A percentile compares a stretch with the other conserved stretches of the same genome.
Evolutionary conservation across 2,113 vertebrate genomes (phyloP).

Genomic region (Carlito syrichta): DNA sequence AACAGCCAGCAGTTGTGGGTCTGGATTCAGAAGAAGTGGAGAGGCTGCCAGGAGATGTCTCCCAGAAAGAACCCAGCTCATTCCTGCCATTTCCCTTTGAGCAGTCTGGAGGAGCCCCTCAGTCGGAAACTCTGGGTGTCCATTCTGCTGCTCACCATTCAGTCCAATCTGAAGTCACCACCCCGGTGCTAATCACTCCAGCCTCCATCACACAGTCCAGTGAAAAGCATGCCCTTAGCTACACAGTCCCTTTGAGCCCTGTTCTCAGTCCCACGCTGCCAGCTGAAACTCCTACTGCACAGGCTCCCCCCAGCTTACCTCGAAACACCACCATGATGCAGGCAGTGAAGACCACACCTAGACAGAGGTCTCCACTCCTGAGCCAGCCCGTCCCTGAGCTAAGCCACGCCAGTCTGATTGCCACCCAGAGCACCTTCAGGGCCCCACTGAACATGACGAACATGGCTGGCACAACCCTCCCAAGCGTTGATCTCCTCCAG

Average conservation of each 20-base stretch:
- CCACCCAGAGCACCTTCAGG: slow-evolving; percentile 76
- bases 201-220: slow-evolving; percentile 83
- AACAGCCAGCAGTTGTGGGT: slow-evolving; percentile 79
- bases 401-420: slow-evolving; percentile 69
- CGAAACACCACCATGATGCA: slow-evolving; percentile 79
- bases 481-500: slow-evolving; percentile 86
- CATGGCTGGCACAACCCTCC: slow-evolving; percentile 79
- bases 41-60: slow-evolving; percentile 76
- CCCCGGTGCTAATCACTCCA: slow-evolving; percentile 83
- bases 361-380: slow-evolving; percentile 87
- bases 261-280: slow-evolving; percentile 84
- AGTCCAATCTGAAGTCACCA: slow-evolving; percentile 76
- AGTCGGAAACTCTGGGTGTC: slow-evolving; percentile 78
- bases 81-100: slow-evolving; percentile 85
- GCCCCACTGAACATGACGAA: slow-evolving; percentile 74
- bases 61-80: slow-evolving; percentile 82
- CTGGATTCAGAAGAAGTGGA: slow-evolving; percentile 80
- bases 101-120: slow-evolving; percentile 80
- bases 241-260: slow-evolving; percentile 82
- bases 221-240: slow-evolving; percentile 80
- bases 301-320: slow-evolving; percentile 78
- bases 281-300: slow-evolving; percentile 80
- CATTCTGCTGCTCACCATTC: slow-evolving; percentile 71
- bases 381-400: slow-evolving; percentile 81
- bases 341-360: slow-evolving; percentile 82